Evolutionary conservation across 2,797 vertebrate genomes (phyloP), one percentile per base, ranked within the genome.

Genomic region (Tapirus indicus): DNA sequence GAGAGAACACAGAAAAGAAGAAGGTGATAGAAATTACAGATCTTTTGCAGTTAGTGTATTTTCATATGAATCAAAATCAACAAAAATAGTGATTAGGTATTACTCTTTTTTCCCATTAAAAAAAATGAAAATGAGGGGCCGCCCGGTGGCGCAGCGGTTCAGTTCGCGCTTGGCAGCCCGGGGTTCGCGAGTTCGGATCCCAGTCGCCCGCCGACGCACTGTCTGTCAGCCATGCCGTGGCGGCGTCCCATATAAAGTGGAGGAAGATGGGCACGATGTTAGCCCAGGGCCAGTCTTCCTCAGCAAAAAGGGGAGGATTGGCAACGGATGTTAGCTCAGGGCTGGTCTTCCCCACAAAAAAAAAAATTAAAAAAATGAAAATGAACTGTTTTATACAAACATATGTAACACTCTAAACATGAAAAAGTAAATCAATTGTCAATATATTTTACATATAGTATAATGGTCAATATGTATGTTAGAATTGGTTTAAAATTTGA

Each of bases 331-430:
- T n/a, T n/a, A n/a, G n/a, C n/a, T n/a, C n/a, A n/a, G n/a, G n/a
- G n/a, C n/a, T n/a, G n/a, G n/a, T n/a, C n/a, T n/a, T n/a, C n/a
- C n/a, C n/a, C n/a, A n/a, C n/a, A n/a, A n/a, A n/a, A n/a, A 52
- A 62, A 85, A 60, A 94, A 85, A 41, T 47, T 54, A 62, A 85
- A 60, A 94, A 85, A 41, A 58, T 54, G 12, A 80, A 92, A 79
- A 18, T 54, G 5, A 35, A 77, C 18, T 71, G 5, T 56, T 56
- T 84, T 32, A 4, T 21, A 54, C 58, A 94, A 75, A 25, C 41
- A n/a, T 72, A 56, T 87, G 7, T 92, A 80, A 80, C 5, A 56
- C 17, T 23, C 47, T 95, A 78, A 69, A n/a, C 71, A 41, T 56
- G 25, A 6, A 91, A 71, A 66, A 68, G 18, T 35, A 66, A 94